Base-by-base conservation (phyloP, 2,888 invertebrate species). In the Ptycholaimellus sp. region DNA sequence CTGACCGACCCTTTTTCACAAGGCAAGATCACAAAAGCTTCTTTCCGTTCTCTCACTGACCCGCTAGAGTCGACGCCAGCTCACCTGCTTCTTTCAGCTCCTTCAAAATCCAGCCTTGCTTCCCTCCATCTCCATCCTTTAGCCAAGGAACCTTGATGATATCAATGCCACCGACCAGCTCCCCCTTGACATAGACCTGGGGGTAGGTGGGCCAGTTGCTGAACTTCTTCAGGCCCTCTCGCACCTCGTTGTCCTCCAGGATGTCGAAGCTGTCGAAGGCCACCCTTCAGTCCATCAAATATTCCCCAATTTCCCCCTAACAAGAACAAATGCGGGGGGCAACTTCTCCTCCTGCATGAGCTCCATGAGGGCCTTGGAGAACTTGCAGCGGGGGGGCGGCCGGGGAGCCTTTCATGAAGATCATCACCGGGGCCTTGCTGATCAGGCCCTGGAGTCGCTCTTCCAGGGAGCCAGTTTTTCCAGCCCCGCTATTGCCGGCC, bases 351-450 rank as follows among this genome's bases (percentile, higher is more conserved):
- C 55, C 14, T 51, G 45, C 3, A 62, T 40, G 16, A 61, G 57
- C 30, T 51, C 52, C 40, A 61, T 51, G n/a, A 62, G 44, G 21
- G 54, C 52, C 31, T 40, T 39, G 40, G 59, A 60, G 43, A 62
- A 62, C 7, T 61, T 82, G 64, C 83, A 83, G 48, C 73, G 68
- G 1, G 82, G 82, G 37, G 65, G 63, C 33, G 69, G 65, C n/a
- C 20, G 73, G 70, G 49, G 71, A 70, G 14, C 83, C 83, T 61
- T 83, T 83, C 75, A 83, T 82, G 53, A 83, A 83, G 3, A 80
- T 63, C 79, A 81, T 78, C 3, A 82, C 68, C 34, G 72, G 70
- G 19, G 74, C 70, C 53, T 68, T 70, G 51, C 74, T 76, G 34
- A 76, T 71, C 6, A 82, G 64, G 25, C 66, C 63, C 56, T 75